Percentiles rank a stretch among this genome's conserved stretches.
phyloP scores from a whole-genome alignment of 2,113 vertebrate species.

The Pandion haliaetus region DNA sequence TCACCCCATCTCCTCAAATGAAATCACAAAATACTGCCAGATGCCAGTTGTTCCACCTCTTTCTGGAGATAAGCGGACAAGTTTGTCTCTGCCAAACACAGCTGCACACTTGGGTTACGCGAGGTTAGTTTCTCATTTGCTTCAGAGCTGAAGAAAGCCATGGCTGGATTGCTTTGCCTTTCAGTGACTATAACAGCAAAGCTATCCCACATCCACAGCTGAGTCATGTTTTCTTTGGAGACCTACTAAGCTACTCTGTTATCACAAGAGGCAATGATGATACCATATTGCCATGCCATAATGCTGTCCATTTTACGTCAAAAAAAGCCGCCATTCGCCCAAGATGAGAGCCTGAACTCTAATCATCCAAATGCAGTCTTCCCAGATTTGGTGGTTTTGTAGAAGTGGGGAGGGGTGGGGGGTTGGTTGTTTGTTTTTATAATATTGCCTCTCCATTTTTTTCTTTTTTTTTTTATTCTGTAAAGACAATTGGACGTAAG shows the following conservation, averaged over 20 bases:
- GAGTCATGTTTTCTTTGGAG: neutral
- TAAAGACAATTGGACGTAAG: neutral
- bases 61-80: neutral
- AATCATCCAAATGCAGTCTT: neutral
- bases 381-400: neutral
- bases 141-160: neutral
- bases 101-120: neutral
- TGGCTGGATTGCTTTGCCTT: neutral
- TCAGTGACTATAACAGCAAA: neutral
- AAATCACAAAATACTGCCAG: neutral
- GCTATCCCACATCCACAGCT: neutral
- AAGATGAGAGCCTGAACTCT: neutral
- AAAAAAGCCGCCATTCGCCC: neutral
- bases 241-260: neutral
- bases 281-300: neutral
- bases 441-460: neutral
- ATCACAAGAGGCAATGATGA: neutral
- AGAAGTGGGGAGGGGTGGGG: neutral
- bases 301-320: neutral
- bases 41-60: neutral
- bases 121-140: neutral
- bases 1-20: neutral
- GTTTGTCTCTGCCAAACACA: neutral
- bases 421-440: neutral
- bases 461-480: neutral